Conservation (phyloP, 2,888 invertebrate genomes). For the Troglohyphantes excavatus region DNA sequence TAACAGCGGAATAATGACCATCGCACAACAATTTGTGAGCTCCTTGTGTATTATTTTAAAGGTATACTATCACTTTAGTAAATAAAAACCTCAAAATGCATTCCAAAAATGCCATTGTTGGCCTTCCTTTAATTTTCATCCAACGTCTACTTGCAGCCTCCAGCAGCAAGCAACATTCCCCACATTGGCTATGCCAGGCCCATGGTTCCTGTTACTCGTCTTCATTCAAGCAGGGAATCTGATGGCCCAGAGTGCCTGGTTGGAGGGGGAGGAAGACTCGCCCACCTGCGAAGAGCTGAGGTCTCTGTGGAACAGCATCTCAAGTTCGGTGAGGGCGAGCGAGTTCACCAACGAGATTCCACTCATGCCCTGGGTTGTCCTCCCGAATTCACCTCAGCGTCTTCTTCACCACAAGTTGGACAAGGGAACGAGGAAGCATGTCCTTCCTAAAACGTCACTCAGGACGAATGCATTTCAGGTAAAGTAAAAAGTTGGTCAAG, state of each 20-base stretch:
- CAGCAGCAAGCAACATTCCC: no score
- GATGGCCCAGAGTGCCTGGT: background rate
- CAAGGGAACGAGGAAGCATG: background rate
- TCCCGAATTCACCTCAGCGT: background rate
- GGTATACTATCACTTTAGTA: no score
- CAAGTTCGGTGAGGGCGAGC: background rate
- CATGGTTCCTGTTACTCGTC: conserved; percentile 20
- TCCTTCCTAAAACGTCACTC: background rate
- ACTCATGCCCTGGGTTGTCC: conserved; percentile 9
- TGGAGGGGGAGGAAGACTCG: background rate
- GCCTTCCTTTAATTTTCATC: no score
- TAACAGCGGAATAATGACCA: no score
- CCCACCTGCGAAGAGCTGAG: conserved; percentile 49
- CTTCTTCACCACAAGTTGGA: conserved; percentile 1
- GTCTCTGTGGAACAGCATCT: conserved; percentile 39
- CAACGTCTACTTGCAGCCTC: no score
- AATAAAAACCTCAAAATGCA: no score
- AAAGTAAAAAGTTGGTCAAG: no score
- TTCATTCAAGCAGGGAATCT: conserved; percentile 9
- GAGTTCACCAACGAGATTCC: conserved; percentile 66
- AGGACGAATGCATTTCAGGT: background rate
- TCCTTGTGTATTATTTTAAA: no score
- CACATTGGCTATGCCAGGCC: conserved; percentile 18
- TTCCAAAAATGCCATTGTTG: no score
- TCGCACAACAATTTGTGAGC: no score